Conservation (phyloP, 2,888 invertebrate species). For the Acleris cristana region DNA sequence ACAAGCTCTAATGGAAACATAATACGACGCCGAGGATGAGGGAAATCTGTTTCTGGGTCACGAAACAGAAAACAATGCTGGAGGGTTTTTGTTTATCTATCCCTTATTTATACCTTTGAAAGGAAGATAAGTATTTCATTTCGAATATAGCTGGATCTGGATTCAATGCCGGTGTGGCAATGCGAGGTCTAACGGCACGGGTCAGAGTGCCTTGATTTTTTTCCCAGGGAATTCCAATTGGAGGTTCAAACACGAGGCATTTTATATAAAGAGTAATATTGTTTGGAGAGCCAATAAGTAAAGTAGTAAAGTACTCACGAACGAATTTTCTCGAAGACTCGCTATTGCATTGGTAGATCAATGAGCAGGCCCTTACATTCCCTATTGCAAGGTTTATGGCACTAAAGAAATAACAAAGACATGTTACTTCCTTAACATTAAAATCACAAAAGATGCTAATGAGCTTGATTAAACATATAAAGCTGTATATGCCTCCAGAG, state of each 20-base stretch:
- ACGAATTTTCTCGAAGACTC: too few relatives aligned
- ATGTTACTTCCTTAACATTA: too few relatives aligned
- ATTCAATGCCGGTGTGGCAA: conserved; percentile 12
- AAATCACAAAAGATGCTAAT: neutral
- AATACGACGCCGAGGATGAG: conserved; percentile 60
- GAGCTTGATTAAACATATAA: neutral
- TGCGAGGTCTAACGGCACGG: conserved; percentile 5
- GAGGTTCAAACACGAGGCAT: neutral
- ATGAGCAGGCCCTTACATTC: too few relatives aligned
- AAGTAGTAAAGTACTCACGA: neutral
- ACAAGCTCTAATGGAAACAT: conserved; percentile 74
- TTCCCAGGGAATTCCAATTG: conserved; percentile 6
- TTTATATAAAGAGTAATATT: neutral
- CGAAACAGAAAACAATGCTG: conserved; percentile 67
- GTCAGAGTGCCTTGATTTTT: conserved; percentile 9
- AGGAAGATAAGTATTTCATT: conserved; percentile 54
- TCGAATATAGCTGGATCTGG: conserved; percentile 38
- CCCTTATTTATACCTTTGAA: conserved; percentile 61
- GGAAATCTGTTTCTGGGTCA: conserved; percentile 63
- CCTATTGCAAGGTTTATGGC: too few relatives aligned
- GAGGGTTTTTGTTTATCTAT: conserved; percentile 61
- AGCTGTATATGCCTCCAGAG: neutral
- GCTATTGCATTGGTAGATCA: too few relatives aligned
- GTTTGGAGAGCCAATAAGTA: conserved; percentile 1
- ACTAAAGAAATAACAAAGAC: too few relatives aligned